These are phyloP conservation scores for Carduelis carduelis DNA, from an alignment of 2,797 vertebrate genomes.

Conservation along the genomic window DNA sequence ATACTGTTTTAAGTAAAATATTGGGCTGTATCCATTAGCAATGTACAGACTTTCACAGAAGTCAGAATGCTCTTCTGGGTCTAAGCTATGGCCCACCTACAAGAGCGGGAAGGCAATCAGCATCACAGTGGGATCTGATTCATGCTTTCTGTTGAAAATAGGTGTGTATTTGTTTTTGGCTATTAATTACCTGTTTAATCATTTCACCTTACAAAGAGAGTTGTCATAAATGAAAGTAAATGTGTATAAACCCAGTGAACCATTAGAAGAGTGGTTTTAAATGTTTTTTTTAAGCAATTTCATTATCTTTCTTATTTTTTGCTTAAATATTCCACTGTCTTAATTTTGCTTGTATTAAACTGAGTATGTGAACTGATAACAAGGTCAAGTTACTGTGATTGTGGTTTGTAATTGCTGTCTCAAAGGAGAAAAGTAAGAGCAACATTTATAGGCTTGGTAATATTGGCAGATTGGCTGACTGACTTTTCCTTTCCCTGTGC, in stretches of 20 bases:
- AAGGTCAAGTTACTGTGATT: background rate
- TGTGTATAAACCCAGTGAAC: background rate
- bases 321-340: background rate
- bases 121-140: background rate
- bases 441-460: background rate
- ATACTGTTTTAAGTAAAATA: background rate
- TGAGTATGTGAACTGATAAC: background rate
- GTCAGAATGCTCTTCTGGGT: background rate
- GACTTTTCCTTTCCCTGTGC: background rate
- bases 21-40: background rate
- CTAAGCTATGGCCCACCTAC: background rate
- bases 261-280: background rate
- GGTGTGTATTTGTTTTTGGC: fast-evolving
- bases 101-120: background rate
- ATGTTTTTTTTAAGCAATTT: background rate
- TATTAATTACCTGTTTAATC: background rate
- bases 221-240: background rate
- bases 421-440: background rate
- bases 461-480: fast-evolving
- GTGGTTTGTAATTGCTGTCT: background rate
- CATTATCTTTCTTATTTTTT: background rate
- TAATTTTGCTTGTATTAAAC: background rate
- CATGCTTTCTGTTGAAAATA: background rate
- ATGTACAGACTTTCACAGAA: background rate
- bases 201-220: background rate